These are phyloP conservation scores for Trachelus stipa DNA, from an alignment of 2,888 invertebrate species.

Conservation along the genomic window DNA sequence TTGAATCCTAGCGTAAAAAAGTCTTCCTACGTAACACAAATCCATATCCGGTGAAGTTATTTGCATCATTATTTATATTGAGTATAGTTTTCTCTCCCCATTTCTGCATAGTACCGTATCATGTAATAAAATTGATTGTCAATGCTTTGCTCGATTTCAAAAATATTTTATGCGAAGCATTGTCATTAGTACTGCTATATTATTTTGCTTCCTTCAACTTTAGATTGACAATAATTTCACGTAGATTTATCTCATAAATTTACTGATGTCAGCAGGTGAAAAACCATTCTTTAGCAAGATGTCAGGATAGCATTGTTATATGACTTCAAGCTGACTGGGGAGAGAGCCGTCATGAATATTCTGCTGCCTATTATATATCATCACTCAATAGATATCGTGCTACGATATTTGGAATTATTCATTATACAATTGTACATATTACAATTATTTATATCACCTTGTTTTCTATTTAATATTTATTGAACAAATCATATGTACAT, in stretches of 20 bases:
- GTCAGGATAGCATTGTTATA: not conserved
- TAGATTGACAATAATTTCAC: not conserved
- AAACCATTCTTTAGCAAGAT: not conserved
- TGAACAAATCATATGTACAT: slow-evolving; percentile 11
- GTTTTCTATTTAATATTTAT: slow-evolving; percentile 51
- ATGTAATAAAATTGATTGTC: not conserved
- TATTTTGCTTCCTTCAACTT: not conserved
- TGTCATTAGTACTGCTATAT: not conserved
- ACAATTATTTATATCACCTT: slow-evolving; percentile 33
- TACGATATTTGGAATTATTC: slow-evolving; percentile 21
- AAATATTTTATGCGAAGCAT: not conserved
- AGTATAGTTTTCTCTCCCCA: not conserved
- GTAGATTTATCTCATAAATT: not conserved
- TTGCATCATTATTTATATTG: not conserved
- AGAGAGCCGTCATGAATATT: not conserved
- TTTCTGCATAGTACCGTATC: not conserved
- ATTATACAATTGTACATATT: slow-evolving; percentile 43
- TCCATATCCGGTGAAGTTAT: not conserved
- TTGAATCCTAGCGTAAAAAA: slow-evolving; percentile 19
- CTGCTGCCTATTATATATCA: not conserved
- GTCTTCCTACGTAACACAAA: slow-evolving; percentile 25
- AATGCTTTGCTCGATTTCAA: not conserved
- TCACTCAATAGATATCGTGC: slow-evolving; percentile 22
- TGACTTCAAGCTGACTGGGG: not conserved
- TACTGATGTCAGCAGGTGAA: not conserved